Percentiles rank a stretch among this genome's conserved stretches.
Conservation (phyloP, 2,797 vertebrate species). For the Bradypodion ventrale region DNA sequence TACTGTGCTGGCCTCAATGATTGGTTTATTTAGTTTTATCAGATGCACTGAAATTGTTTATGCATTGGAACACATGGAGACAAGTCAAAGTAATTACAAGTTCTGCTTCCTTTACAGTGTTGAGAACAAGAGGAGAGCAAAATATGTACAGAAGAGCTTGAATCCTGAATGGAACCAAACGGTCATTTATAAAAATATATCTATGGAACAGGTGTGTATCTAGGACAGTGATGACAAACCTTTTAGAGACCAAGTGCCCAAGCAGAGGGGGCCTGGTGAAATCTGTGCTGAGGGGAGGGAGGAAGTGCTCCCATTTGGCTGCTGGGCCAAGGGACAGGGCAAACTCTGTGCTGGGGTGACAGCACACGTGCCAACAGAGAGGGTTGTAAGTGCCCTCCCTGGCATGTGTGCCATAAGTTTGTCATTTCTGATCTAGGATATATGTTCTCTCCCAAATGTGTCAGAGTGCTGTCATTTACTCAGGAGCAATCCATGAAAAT, state of each 20-base stretch:
- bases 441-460: no score
- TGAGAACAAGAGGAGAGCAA: slow-evolving; percentile 95
- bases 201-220: slow-evolving; percentile 90
- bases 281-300: no score
- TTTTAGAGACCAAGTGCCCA: no score
- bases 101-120: slow-evolving; percentile 80
- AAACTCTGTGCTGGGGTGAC: no score
- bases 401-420: no score
- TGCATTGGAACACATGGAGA: slow-evolving; percentile 30
- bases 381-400: no score
- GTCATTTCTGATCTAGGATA: no score
- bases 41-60: background rate
- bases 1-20: slow-evolving; percentile 18
- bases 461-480: background rate
- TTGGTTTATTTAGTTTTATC: slow-evolving; percentile 4
- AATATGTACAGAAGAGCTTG: slow-evolving; percentile 93
- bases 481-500: background rate
- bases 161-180: slow-evolving; percentile 99
- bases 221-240: no score
- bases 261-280: no score
- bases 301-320: no score
- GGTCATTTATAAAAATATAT: slow-evolving; percentile 99
- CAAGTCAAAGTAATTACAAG: slow-evolving; percentile 11
- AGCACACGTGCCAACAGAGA: no score
- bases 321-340: no score